Conservation (phyloP, 2,113 vertebrate genomes). For the Conger conger region DNA sequence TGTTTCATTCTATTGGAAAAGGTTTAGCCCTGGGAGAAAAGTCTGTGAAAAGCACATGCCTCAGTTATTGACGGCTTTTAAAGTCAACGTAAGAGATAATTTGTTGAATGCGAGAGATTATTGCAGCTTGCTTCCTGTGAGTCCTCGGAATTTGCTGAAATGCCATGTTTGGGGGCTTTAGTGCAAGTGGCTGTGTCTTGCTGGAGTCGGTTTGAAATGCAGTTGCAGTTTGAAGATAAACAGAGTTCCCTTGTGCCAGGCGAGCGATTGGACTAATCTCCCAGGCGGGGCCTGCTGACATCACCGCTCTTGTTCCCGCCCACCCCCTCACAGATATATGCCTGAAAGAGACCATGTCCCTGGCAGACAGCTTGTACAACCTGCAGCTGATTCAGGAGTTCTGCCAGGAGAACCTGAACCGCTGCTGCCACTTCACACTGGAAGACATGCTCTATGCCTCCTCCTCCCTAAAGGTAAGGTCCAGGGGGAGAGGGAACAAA, state of each 20-base stretch:
- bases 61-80: constrained; percentile 7
- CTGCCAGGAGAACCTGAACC: constrained; percentile 89
- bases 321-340: constrained; percentile 79
- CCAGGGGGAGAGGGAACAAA: not conserved
- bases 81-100: constrained; percentile 7
- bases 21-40: not conserved
- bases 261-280: constrained; percentile 12
- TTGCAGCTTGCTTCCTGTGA: not conserved
- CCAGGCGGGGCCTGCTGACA: constrained; percentile 19
- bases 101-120: not conserved
- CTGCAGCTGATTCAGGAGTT: constrained; percentile 92
- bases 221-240: constrained; percentile 23
- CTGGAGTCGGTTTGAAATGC: not conserved
- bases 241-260: not conserved
- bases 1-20: not conserved
- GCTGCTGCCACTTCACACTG: constrained; percentile 90
- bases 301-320: constrained; percentile 37
- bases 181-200: not conserved
- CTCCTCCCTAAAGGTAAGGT: constrained; percentile 87
- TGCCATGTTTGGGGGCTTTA: not conserved
- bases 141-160: not conserved
- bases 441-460: constrained; percentile 96
- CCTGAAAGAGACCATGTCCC: constrained; percentile 91
- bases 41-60: not conserved
- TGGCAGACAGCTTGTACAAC: constrained; percentile 92